Base-by-base conservation (phyloP, 2,888 invertebrate genomes). In the Limulus polyphemus region DNA sequence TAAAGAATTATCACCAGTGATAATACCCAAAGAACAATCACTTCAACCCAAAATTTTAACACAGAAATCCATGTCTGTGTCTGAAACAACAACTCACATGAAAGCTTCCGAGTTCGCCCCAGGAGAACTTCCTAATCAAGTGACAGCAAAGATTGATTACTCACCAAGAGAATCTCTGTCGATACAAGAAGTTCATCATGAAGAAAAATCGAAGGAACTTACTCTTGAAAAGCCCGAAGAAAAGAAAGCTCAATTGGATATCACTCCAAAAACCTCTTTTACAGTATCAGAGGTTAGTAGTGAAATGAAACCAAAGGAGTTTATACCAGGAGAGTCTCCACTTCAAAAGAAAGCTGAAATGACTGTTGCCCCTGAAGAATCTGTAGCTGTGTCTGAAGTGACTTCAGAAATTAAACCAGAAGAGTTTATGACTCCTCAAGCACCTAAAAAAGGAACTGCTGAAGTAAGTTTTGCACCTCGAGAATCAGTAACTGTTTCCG, bases 101-200 rank as follows among this genome's bases (percentile, higher is more conserved):
- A 59, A 66, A 54, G 63, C 70, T 11, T 55, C 52, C 14, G 67
- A 67, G 49, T 67, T 68, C 50, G 57, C 56, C 13, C 11, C 66
- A 14, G 62, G 61, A n/a, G 58, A 63, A 57, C n/a, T 65, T 73
- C 77, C 78, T 10, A 77, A 79, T 64, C 72, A 73, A 50, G 74
- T 78, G 32, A 74, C 75, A 14, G 79, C 82, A 47, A 77, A 79
- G 52, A 77, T 82, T 65, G 79, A 83, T 67, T 72, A 79, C n/a
- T 71, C 77, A 51, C 67, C 81, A 56, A 72, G 74, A 17, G 79
- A 83, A 73, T 79, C 83, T 67, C 47, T 64, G 12, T 60, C 61
- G 11, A 60, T 67, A 16, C 61, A 63, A 56, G 61, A 67, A 61
- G 56, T 65, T 48, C 55, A 63, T 47, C 47, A 64, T 47, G 64